These are phyloP conservation scores for Sparidentex hasta DNA, from an alignment of 2,797 vertebrate species.

Conservation along the genomic window DNA sequence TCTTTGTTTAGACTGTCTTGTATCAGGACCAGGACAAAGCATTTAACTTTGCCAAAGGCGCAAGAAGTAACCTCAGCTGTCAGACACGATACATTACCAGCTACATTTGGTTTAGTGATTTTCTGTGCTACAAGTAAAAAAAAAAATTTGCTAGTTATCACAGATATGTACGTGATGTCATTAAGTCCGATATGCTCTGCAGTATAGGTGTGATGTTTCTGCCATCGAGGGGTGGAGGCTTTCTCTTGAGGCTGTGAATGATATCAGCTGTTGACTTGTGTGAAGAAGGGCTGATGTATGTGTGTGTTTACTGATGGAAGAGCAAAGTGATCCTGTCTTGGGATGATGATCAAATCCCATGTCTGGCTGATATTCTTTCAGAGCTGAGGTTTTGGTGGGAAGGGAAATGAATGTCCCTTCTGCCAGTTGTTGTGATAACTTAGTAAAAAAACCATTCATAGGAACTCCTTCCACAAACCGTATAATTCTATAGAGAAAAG, in stretches of 20 bases:
- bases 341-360: slow-evolving; percentile 38
- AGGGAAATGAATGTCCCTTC: background rate
- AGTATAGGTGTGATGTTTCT: slow-evolving; percentile 8
- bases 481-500: slow-evolving; percentile 57
- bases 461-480: background rate
- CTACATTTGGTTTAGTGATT: slow-evolving; percentile 34
- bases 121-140: slow-evolving; percentile 27
- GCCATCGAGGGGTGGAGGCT: background rate
- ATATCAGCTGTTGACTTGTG: slow-evolving; percentile 27
- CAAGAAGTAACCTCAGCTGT: background rate
- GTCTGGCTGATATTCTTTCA: background rate
- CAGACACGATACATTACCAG: background rate
- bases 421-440: too few relatives aligned
- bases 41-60: background rate
- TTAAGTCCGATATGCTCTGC: slow-evolving; percentile 14
- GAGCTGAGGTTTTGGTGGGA: background rate
- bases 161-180: slow-evolving; percentile 46
- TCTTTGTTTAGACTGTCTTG: background rate
- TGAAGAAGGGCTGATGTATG: background rate
- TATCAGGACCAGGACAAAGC: slow-evolving; percentile 3
- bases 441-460: too few relatives aligned
- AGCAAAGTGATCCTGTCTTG: slow-evolving; percentile 31
- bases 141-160: slow-evolving; percentile 21
- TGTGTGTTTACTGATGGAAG: slow-evolving; percentile 9
- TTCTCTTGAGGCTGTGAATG: slow-evolving; percentile 33